Percentiles rank a stretch among this genome's conserved stretches.
phyloP scores from a whole-genome alignment of 2,113 vertebrate species.

The Hippocampus zosterae region DNA sequence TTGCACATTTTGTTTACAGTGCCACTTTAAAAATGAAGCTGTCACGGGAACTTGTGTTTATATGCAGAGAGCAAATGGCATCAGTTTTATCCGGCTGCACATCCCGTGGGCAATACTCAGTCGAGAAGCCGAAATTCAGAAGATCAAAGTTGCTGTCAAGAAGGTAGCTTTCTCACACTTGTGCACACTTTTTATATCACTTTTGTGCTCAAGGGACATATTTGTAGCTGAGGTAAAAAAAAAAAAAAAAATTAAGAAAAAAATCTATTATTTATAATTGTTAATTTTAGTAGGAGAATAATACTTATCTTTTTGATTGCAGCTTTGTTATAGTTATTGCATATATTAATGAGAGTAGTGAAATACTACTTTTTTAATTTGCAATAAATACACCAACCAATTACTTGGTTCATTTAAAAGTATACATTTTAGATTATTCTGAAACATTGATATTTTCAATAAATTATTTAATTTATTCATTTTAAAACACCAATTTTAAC shows the following conservation, averaged over 20 bases:
- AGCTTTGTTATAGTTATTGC: too few species aligned
- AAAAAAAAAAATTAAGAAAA: not conserved
- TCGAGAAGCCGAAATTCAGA: slow-evolving; percentile 93
- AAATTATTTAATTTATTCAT: too few species aligned
- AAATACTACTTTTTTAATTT: too few species aligned
- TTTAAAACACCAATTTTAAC: too few species aligned
- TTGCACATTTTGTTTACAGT: too few species aligned
- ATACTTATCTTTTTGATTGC: not conserved
- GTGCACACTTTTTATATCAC: not conserved
- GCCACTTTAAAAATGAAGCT: not conserved
- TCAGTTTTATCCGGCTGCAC: slow-evolving; percentile 86
- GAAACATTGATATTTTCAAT: too few species aligned
- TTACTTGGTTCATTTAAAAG: too few species aligned
- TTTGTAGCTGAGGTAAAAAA: not conserved
- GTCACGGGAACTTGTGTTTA: slow-evolving; percentile 16
- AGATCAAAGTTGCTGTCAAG: slow-evolving; percentile 96
- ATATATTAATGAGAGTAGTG: too few species aligned
- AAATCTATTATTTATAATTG: too few species aligned
- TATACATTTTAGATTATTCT: too few species aligned
- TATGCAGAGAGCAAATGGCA: slow-evolving; percentile 73
- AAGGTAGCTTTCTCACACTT: slow-evolving; percentile 70
- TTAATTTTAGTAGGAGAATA: too few species aligned
- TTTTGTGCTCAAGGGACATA: not conserved
- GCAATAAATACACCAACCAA: too few species aligned
- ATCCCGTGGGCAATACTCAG: slow-evolving; percentile 93